Evolutionary conservation across 2,888 invertebrate species (phyloP).

Genomic region (Esperia sulphurella): DNA sequence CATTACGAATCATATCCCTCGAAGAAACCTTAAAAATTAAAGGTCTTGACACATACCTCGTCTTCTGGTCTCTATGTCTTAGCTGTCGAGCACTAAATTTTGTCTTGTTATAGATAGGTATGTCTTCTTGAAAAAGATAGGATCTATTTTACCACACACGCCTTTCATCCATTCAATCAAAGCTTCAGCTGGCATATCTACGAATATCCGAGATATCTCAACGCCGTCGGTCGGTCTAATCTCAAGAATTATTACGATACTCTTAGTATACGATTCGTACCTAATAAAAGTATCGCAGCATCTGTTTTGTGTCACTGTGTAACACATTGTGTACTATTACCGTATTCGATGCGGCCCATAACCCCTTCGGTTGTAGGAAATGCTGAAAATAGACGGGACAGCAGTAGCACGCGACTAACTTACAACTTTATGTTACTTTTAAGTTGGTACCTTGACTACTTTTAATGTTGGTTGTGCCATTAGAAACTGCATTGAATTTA

Average conservation of each 20-base stretch:
- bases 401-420: slow-evolving; percentile 14
- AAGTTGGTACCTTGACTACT: not conserved
- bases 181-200: not conserved
- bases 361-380: slow-evolving; percentile 29
- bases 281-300: slow-evolving; percentile 46
- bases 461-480: too few species aligned
- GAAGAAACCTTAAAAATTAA: too few species aligned
- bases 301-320: slow-evolving; percentile 42
- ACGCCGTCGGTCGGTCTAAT: not conserved
- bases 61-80: too few species aligned
- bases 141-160: too few species aligned
- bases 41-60: too few species aligned
- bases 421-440: not conserved
- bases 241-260: slow-evolving; percentile 6
- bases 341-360: slow-evolving; percentile 29
- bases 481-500: too few species aligned
- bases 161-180: too few species aligned
- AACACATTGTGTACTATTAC: slow-evolving; percentile 20
- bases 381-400: slow-evolving; percentile 27
- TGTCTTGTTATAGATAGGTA: too few species aligned
- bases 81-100: too few species aligned
- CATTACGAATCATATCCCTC: too few species aligned
- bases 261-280: slow-evolving; percentile 43
- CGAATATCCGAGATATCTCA: too few species aligned
- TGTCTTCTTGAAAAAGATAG: too few species aligned